These are phyloP conservation scores for Pandion haliaetus DNA, from an alignment of 2,113 vertebrate genomes.

Conservation along the genomic window DNA sequence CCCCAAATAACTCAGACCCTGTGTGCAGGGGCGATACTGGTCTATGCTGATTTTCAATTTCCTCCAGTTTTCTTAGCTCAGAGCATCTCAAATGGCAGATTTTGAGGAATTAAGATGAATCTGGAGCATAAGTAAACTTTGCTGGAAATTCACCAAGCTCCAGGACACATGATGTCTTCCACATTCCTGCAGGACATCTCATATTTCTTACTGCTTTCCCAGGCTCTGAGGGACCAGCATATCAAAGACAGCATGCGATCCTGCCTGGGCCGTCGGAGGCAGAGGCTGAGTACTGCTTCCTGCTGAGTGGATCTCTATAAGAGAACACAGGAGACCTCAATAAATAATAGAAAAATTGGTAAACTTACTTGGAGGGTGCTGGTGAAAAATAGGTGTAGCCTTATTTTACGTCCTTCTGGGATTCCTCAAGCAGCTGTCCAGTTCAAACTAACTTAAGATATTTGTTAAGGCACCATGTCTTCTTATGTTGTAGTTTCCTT, in stretches of 20 bases:
- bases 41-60: not conserved
- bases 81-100: not conserved
- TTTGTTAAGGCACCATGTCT: not conserved
- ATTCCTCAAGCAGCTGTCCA: not conserved
- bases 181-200: conserved; percentile 3
- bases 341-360: not conserved
- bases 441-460: not conserved
- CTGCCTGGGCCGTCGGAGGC: not conserved
- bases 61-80: not conserved
- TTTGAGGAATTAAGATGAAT: not conserved
- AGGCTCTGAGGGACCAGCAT: not conserved
- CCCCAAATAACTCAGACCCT: not conserved
- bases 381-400: not conserved
- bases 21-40: not conserved
- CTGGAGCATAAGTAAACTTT: not conserved
- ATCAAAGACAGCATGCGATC: not conserved
- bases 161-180: not conserved
- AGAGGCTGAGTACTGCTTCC: not conserved
- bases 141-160: not conserved
- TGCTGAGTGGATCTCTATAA: not conserved
- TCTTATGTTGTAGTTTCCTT: not conserved
- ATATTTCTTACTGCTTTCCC: not conserved
- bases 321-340: not conserved
- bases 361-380: not conserved
- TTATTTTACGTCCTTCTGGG: not conserved